Evolutionary conservation across 2,797 vertebrate species (phyloP), one percentile per base, ranked within the genome.

Genomic region (Cossypha caffra): DNA sequence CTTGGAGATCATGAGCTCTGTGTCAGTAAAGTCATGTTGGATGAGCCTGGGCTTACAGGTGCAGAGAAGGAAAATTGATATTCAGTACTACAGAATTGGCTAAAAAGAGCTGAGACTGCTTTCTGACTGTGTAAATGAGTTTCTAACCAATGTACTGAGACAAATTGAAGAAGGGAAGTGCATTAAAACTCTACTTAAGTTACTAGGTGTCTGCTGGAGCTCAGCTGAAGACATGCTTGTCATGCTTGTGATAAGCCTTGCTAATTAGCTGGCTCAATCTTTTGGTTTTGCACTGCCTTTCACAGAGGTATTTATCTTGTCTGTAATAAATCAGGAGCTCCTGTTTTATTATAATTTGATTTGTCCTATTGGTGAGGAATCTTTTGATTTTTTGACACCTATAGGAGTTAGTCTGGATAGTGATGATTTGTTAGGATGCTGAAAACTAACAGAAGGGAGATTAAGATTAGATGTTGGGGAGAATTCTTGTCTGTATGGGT

Each of bases 161-260:
- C 13, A 38, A 62, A 76, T 13, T 15, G 40, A 29, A 40, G 38
- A 40, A 35, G 11, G 42, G 33, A 81, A 75, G 10, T 11, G 13
- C 45, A 48, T 26, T 63, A 43, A 48, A 67, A 43, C 2, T 11
- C 26, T 33, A 23, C 10, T 21, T 55, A 18, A 35, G 52, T 59
- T 62, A 10, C 43, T 15, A 35, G 66, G 33, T 29, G 28, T 54
- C 38, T 54, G 12, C 28, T 57, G 81, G 40, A 78, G 69, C 25
- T 91, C 64, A 13, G 13, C 26, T 33, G 77, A 25, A 40, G 26
- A 31, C 7, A 0, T 40, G 40, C 40, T 40, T 40, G 40, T 16
- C 7, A 1, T 0, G 2, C 13, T 61, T 37, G 50, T 74, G 52
- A 18, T 16, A 38, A 33, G 37, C 0, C 0, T 89, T 58, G 66